These are phyloP conservation scores for Pimephales promelas DNA, from an alignment of 2,113 vertebrate species.

Conservation along the genomic window DNA sequence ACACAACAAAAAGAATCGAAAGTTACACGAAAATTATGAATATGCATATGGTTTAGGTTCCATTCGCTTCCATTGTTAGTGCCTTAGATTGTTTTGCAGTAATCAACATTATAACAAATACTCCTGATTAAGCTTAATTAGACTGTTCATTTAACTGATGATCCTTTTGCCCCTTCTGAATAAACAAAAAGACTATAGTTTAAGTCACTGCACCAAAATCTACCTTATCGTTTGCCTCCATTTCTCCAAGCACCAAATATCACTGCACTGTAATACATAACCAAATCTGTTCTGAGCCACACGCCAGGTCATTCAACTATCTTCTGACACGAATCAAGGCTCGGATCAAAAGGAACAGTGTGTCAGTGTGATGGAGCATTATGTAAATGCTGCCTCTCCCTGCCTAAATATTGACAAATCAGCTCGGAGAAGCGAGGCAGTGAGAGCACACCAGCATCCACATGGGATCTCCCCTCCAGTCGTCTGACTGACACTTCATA, in stretches of 20 bases:
- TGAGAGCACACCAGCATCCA: constrained; percentile 42
- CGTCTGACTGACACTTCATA: constrained; percentile 57
- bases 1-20: background rate
- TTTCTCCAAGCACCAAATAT: constrained; percentile 2
- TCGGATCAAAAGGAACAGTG: constrained; percentile 35
- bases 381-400: constrained; percentile 66
- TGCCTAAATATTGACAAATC: constrained; percentile 69
- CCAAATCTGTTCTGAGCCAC: background rate
- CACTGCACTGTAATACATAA: background rate
- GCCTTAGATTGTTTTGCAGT: background rate
- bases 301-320: constrained; percentile 12
- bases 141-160: background rate
- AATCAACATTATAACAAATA: background rate
- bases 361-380: constrained; percentile 48
- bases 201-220: background rate
- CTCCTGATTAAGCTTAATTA: background rate
- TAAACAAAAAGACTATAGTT: background rate
- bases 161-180: background rate
- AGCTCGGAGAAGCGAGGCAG: constrained; percentile 62
- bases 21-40: background rate
- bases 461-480: constrained; percentile 60
- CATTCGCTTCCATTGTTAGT: background rate
- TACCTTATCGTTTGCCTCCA: background rate
- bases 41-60: too few relatives aligned
- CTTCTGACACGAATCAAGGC: constrained; percentile 47